A percentile compares a stretch with the other conserved stretches of the same genome.
phyloP scores from a whole-genome alignment of 2,797 vertebrate species.

The Sphenodon punctatus region DNA sequence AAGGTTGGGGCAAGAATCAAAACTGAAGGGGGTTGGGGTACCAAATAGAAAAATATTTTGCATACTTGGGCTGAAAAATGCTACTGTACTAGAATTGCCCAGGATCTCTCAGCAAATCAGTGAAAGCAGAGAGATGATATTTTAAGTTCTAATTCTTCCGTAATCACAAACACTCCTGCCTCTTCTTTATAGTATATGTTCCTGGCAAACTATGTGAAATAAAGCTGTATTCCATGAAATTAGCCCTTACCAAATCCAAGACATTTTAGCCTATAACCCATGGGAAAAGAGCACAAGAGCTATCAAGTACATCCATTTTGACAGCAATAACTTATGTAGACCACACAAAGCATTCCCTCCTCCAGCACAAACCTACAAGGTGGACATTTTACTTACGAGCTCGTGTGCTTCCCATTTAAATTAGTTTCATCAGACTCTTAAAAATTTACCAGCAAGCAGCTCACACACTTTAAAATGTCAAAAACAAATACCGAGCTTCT shows the following conservation, averaged over 20 bases:
- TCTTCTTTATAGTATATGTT: neutral
- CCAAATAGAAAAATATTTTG: neutral
- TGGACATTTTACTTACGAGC: conserved; percentile 44
- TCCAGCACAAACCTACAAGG: conserved; percentile 54
- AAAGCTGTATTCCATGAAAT: neutral
- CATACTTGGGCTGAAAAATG: neutral
- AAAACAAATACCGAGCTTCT: conserved; percentile 5
- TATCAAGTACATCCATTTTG: conserved; percentile 32
- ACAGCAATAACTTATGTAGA: neutral
- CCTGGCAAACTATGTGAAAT: neutral
- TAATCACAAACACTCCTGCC: neutral
- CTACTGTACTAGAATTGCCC: neutral
- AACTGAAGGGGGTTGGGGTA: neutral
- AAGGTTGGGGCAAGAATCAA: neutral
- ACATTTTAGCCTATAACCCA: neutral
- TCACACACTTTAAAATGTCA: conserved; percentile 33
- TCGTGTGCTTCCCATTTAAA: conserved; percentile 47
- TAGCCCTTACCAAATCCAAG: neutral
- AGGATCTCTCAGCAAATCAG: conserved; percentile 1
- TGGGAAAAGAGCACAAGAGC: conserved; percentile 13
- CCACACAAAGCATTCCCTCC: conserved; percentile 39
- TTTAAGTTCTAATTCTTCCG: neutral
- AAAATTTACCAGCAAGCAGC: conserved; percentile 52
- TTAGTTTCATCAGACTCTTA: conserved; percentile 40
- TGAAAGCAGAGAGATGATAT: neutral